phyloP scores from a whole-genome alignment of 2,113 vertebrate genomes.

The Eubucco bourcierii region DNA sequence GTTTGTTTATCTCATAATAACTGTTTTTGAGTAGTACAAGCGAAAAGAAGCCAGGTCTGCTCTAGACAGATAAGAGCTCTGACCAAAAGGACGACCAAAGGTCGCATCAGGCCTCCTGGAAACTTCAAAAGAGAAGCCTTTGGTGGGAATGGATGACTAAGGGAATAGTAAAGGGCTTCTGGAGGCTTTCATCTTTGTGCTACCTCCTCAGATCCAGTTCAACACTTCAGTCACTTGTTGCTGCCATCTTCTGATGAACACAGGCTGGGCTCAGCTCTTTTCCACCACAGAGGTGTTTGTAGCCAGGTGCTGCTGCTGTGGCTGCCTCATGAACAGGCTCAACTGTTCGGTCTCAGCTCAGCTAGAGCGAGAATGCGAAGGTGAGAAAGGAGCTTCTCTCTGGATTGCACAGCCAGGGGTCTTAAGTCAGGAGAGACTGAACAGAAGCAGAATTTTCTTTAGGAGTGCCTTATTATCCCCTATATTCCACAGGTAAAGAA shows the following conservation, averaged over 20 bases:
- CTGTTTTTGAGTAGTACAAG: not conserved
- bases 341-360: not conserved
- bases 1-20: constrained; percentile 32
- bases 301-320: not conserved
- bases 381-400: not conserved
- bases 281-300: not conserved
- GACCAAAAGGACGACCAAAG: constrained; percentile 34
- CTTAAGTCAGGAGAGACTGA: not conserved
- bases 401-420: not conserved
- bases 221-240: not conserved
- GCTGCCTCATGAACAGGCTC: not conserved
- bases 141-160: constrained; percentile 53
- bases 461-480: not conserved
- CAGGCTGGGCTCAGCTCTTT: not conserved
- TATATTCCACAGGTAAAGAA: not conserved
- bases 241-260: not conserved
- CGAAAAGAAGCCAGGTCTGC: not conserved
- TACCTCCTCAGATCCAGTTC: constrained; percentile 34
- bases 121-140: constrained; percentile 44
- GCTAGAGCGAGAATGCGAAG: not conserved
- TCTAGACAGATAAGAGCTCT: constrained; percentile 53
- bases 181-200: constrained; percentile 15
- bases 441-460: not conserved
- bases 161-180: constrained; percentile 41
- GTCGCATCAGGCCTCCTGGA: not conserved